Evolutionary conservation across 2,797 vertebrate genomes (phyloP), one percentile per base, ranked within the genome.

Genomic region (Chrysolophus pictus): DNA sequence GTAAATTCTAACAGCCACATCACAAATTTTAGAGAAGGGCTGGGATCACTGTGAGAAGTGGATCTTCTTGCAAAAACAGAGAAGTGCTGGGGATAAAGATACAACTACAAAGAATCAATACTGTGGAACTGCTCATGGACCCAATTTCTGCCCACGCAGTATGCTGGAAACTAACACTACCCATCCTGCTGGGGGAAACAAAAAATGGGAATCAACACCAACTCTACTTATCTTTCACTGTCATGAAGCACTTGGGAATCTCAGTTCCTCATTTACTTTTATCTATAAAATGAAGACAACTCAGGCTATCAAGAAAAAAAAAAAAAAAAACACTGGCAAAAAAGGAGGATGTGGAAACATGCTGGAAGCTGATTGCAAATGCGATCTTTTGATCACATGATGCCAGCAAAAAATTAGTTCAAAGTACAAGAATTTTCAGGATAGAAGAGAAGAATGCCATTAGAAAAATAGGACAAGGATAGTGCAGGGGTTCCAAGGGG

Each of bases 271-370:
- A 10, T 72, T 71, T 80, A 56, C 18, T 87, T 81, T 59, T 41
- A 72, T 28, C 10, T 41, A 24, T 8, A 59, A 83, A 59, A 78
- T 9, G 69, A 71, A 64, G 53, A 26, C 10, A 63, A 59, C 28
- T 49, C 4, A 42, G 33, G 31, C 2, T 51, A 51, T 31, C 5
- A 47, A 46, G 56, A 6, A 2, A 68, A 81, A 85, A 24, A 2
- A 4, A 18, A 18, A 41, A 39, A 42, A 4, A 44, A 18, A 44
- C 55, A 0, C 17, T 59, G 39, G 2, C 2, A 23, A 39, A 10
- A 59, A 19, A 77, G 8, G 9, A 49, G 13, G 8, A 62, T 24
- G 15, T 4, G 3, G 14, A 75, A 76, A 35, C 24, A 33, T 18
- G 1, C 8, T 63, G 31, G 24, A 55, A 79, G 13, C 2, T 75